Percentiles rank a stretch among this genome's conserved stretches.
These are phyloP conservation scores for Polylopha cassiicola DNA, from an alignment of 2,888 invertebrate genomes.

Conservation along the genomic window DNA sequence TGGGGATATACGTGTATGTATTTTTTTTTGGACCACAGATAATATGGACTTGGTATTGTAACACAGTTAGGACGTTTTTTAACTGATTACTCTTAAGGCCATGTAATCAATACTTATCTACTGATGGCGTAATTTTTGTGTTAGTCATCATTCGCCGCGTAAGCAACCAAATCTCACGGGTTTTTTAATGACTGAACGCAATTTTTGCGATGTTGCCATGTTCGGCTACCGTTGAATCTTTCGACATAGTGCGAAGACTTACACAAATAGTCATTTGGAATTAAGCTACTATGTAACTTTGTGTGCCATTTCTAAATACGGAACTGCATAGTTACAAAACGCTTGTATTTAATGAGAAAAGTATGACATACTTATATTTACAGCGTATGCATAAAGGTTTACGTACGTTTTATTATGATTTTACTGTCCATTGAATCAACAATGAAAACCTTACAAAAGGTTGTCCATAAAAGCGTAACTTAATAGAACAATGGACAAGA, in stretches of 20 bases:
- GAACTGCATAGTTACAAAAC: constrained; percentile 24
- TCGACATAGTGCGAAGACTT: constrained; percentile 21
- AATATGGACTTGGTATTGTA: neutral
- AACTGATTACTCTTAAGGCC: too few relatives aligned
- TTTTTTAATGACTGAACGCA: constrained; percentile 33
- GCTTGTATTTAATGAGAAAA: constrained; percentile 25
- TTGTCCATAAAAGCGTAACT: too few relatives aligned
- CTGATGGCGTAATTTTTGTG: too few relatives aligned
- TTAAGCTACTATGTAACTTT: constrained; percentile 19
- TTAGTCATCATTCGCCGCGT: too few relatives aligned
- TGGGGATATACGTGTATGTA: constrained; percentile 4
- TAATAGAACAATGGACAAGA: too few relatives aligned
- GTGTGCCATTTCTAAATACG: constrained; percentile 25
- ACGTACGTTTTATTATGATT: too few relatives aligned
- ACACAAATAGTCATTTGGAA: constrained; percentile 9
- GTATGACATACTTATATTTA: constrained; percentile 17
- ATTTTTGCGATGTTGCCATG: constrained; percentile 32
- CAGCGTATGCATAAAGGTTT: too few relatives aligned
- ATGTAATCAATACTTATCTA: too few relatives aligned
- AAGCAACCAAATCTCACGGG: constrained; percentile 40
- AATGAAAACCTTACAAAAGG: too few relatives aligned
- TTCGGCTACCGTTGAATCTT: constrained; percentile 25
- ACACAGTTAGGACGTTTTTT: constrained; percentile 7
- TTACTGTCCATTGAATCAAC: too few relatives aligned
- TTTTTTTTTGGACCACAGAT: constrained; percentile 3